phyloP scores from a whole-genome alignment of 2,113 vertebrate genomes.

The Erythrocercus mccallii region DNA sequence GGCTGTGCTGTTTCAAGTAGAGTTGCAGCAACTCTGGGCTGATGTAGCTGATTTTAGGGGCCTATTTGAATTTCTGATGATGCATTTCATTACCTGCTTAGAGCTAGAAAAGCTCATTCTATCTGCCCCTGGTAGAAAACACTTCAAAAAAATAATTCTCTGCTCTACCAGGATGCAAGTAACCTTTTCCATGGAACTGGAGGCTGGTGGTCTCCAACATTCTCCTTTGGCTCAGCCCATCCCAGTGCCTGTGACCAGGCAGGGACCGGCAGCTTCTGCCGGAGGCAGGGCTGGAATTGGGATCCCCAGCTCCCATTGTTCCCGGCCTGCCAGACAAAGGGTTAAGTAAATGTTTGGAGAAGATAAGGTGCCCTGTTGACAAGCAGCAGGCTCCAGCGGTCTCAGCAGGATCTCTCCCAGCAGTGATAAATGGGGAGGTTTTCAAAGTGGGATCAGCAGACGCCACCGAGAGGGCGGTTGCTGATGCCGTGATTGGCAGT shows the following conservation, averaged over 20 bases:
- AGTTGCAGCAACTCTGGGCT: neutral
- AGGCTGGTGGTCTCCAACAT: neutral
- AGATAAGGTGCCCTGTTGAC: constrained; percentile 83
- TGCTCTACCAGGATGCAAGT: neutral
- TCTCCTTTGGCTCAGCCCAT: neutral
- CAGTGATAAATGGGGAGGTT: constrained; percentile 68
- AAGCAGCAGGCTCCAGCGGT: constrained; percentile 81
- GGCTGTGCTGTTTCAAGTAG: neutral
- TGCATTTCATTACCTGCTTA: neutral
- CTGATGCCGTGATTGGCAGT: constrained; percentile 52
- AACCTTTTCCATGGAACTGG: neutral
- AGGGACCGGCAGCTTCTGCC: neutral
- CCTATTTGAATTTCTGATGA: too few species aligned
- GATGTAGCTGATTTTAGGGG: neutral
- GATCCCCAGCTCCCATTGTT: constrained; percentile 70
- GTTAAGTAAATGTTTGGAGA: constrained; percentile 87
- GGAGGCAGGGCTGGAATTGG: neutral
- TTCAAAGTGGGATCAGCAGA: constrained; percentile 66
- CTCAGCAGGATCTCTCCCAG: constrained; percentile 55
- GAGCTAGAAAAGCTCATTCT: neutral
- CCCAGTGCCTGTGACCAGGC: neutral
- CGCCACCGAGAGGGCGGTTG: constrained; percentile 50
- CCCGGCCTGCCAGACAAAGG: constrained; percentile 80
- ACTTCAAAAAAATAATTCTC: neutral
- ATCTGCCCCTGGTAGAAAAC: neutral